These are phyloP conservation scores for Formica aserva DNA, from an alignment of 2,888 invertebrate species.

Conservation along the genomic window DNA sequence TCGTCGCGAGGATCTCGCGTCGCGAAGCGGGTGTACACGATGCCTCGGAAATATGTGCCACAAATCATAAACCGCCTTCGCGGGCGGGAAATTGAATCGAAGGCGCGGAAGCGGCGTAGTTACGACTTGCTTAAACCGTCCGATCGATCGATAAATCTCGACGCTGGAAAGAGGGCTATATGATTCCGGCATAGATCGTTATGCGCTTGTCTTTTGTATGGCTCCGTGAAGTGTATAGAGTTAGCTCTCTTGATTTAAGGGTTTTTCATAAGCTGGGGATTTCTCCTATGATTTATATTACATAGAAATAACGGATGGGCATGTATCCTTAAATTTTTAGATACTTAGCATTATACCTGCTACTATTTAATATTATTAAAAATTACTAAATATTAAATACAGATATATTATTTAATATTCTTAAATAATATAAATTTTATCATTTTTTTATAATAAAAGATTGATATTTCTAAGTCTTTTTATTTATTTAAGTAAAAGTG, in stretches of 20 bases:
- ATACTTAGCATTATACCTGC: background rate
- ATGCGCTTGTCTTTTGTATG: slow-evolving; percentile 39
- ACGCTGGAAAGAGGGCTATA: slow-evolving; percentile 29
- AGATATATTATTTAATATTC: no score
- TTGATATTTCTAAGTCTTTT: background rate
- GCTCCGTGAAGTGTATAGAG: slow-evolving; percentile 4
- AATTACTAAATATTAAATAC: no score
- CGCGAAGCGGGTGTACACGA: slow-evolving; percentile 39
- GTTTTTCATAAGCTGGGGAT: slow-evolving; percentile 30
- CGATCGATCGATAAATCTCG: slow-evolving; percentile 52
- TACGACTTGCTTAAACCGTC: slow-evolving; percentile 34
- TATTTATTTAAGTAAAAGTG: slow-evolving; percentile 26
- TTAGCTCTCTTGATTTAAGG: slow-evolving; percentile 41
- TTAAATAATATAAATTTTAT: no score
- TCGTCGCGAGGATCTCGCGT: slow-evolving; percentile 65
- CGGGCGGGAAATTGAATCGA: slow-evolving; percentile 53
- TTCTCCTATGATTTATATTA: slow-evolving; percentile 24
- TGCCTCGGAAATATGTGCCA: slow-evolving; percentile 56
- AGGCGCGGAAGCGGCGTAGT: slow-evolving; percentile 42
- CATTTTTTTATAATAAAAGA: background rate
- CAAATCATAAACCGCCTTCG: slow-evolving; percentile 56
- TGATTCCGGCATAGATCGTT: slow-evolving; percentile 34
- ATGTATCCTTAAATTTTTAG: background rate
- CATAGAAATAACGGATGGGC: slow-evolving; percentile 16
- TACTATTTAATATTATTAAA: background rate